phyloP scores from a whole-genome alignment of 2,888 invertebrate genomes.

The Encarsia formosa region DNA sequence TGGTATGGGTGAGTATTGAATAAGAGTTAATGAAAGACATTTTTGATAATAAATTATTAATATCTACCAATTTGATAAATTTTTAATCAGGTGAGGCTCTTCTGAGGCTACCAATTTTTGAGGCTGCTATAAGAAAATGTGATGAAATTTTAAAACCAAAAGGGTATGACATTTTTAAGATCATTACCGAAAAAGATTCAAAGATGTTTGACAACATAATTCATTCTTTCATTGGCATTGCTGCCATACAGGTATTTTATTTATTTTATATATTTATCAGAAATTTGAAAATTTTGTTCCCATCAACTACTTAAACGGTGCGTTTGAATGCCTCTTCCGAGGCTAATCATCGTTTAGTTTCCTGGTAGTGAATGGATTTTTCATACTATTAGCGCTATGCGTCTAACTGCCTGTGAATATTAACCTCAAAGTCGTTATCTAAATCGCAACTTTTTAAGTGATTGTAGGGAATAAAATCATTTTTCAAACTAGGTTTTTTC shows the following conservation, averaged over 20 bases:
- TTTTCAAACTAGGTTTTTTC: no score
- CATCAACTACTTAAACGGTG: no score
- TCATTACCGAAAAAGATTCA: slow-evolving; percentile 61
- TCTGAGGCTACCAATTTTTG: slow-evolving; percentile 62
- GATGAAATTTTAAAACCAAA: slow-evolving; percentile 61
- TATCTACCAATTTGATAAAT: no score
- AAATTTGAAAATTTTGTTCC: background rate
- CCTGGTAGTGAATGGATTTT: no score
- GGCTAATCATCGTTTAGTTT: no score
- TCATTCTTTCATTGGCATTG: slow-evolving; percentile 70
- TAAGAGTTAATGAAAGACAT: no score
- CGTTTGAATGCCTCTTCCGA: background rate
- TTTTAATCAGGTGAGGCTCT: slow-evolving; percentile 49
- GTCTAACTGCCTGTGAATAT: no score
- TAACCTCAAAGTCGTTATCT: no score
- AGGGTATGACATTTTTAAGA: slow-evolving; percentile 62
- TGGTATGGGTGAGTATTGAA: slow-evolving; percentile 70
- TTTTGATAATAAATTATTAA: no score
- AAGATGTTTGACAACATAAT: slow-evolving; percentile 65
- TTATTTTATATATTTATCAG: background rate
- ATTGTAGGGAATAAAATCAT: no score
- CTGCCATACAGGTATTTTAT: slow-evolving; percentile 58
- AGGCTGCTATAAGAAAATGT: slow-evolving; percentile 57
- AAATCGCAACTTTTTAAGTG: no score
- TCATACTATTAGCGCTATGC: no score